These are phyloP conservation scores for Chelidonichthys spinosus DNA, from an alignment of 2,797 vertebrate genomes.

Conservation along the genomic window DNA sequence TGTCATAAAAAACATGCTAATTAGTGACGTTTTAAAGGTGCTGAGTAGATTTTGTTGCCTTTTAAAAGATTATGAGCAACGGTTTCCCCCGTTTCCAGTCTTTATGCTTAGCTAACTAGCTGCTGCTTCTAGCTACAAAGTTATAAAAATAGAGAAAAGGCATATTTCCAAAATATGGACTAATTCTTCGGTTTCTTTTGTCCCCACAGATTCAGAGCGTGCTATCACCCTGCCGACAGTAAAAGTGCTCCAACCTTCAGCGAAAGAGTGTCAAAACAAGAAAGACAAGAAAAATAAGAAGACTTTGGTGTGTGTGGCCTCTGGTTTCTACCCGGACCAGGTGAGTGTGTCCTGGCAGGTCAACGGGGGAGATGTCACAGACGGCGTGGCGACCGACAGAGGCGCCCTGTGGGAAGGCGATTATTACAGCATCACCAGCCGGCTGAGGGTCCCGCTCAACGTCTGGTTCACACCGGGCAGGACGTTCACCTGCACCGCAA, in stretches of 20 bases:
- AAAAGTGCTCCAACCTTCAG: constrained; percentile 1
- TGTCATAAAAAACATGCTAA: background rate
- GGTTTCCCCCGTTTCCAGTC: too few species aligned
- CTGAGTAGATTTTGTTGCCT: too few species aligned
- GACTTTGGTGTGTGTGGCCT: constrained; percentile 76
- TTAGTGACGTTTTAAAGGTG: background rate
- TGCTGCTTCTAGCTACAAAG: too few species aligned
- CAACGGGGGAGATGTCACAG: fast-evolving
- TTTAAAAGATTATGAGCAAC: too few species aligned
- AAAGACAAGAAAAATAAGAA: constrained; percentile 18
- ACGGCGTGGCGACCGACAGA: constrained; percentile 54
- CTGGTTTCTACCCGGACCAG: constrained; percentile 79
- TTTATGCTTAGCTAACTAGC: too few species aligned
- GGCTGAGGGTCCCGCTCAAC: constrained; percentile 42
- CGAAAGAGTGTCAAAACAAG: constrained; percentile 20
- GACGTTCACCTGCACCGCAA: constrained; percentile 44
- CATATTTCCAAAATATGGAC: background rate
- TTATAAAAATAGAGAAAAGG: too few species aligned
- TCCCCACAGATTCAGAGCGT: constrained; percentile 2
- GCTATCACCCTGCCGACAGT: fast-evolving
- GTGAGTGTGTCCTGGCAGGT: constrained; percentile 63
- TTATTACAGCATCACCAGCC: constrained; percentile 66
- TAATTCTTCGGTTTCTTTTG: background rate
- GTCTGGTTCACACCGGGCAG: constrained; percentile 34
- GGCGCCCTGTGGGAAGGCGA: background rate